Conservation (phyloP, 2,888 invertebrate species). For the Bugulina stolonifera region DNA sequence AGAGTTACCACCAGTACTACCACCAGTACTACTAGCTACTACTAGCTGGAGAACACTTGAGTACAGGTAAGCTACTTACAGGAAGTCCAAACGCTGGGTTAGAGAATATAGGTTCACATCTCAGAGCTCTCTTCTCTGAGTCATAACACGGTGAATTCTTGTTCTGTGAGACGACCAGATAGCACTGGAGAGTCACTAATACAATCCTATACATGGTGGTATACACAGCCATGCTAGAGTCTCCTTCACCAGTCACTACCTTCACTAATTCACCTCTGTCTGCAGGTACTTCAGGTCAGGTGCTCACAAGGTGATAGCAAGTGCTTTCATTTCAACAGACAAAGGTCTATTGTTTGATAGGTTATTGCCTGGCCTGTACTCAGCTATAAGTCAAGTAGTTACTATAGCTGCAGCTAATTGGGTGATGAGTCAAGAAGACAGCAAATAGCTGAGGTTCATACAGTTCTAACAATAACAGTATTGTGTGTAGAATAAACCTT, state of each 20-base stretch:
- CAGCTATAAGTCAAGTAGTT: too few relatives aligned
- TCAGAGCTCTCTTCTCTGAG: constrained; percentile 58
- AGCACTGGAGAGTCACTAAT: background rate
- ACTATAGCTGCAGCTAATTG: too few relatives aligned
- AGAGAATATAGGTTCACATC: constrained; percentile 91
- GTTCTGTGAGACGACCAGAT: background rate
- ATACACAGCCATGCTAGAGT: background rate
- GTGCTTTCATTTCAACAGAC: background rate
- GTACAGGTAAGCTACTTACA: constrained; percentile 59
- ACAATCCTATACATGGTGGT: background rate
- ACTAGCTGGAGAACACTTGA: too few relatives aligned
- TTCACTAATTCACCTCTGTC: background rate
- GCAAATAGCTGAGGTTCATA: too few relatives aligned
- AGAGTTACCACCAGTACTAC: too few relatives aligned
- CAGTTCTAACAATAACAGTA: too few relatives aligned
- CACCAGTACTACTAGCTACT: too few relatives aligned
- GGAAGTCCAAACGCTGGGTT: constrained; percentile 86
- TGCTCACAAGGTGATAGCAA: background rate
- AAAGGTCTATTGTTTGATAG: background rate
- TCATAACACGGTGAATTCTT: constrained; percentile 45
- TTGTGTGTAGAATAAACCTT: too few relatives aligned
- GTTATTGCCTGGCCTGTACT: background rate
- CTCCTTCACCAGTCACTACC: background rate
- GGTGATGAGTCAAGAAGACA: too few relatives aligned
- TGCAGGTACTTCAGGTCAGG: background rate